Percentiles rank a stretch among this genome's conserved stretches.
Evolutionary conservation across 2,888 invertebrate genomes (phyloP).

Genomic region (Drosophila falleni): DNA sequence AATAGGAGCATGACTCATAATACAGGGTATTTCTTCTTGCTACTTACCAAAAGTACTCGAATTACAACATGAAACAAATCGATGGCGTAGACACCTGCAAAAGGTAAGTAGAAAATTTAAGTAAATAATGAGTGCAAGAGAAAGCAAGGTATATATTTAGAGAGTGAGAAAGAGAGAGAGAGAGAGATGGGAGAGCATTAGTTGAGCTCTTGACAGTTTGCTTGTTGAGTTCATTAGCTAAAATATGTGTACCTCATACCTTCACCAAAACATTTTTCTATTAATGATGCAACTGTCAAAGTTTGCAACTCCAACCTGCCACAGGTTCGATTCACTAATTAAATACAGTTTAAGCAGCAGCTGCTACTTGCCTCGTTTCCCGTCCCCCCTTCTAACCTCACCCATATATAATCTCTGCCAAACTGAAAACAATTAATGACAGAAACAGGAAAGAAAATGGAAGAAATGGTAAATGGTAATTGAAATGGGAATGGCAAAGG

Average conservation of each 20-base stretch:
- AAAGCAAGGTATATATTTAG: neutral
- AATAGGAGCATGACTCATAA: neutral
- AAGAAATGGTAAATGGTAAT: constrained; percentile 7
- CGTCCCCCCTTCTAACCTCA: no score
- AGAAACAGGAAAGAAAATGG: constrained; percentile 5
- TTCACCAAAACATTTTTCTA: constrained; percentile 27
- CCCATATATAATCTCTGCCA: constrained; percentile 1
- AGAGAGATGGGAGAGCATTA: constrained; percentile 21
- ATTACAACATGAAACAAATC: constrained; percentile 78
- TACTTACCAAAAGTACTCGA: constrained; percentile 73
- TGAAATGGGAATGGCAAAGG: constrained; percentile 1
- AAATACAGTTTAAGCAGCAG: constrained; percentile 35
- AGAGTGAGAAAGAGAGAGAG: neutral
- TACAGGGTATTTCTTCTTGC: constrained; percentile 5
- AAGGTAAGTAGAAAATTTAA: neutral
- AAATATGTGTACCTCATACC: constrained; percentile 1
- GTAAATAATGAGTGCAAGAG: neutral
- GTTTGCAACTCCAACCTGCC: constrained; percentile 43
- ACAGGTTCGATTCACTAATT: constrained; percentile 39
- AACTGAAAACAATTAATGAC: constrained; percentile 56
- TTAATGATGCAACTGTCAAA: constrained; percentile 75
- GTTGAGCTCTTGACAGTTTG: constrained; percentile 38
- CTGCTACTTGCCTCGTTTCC: constrained; percentile 7
- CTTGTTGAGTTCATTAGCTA: constrained; percentile 44
- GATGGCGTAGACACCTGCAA: constrained; percentile 72